Evolutionary conservation across 1,140 invertebrate species (phyloP), one percentile per base, ranked within the genome.

Genomic region (Panonychus citri): DNA sequence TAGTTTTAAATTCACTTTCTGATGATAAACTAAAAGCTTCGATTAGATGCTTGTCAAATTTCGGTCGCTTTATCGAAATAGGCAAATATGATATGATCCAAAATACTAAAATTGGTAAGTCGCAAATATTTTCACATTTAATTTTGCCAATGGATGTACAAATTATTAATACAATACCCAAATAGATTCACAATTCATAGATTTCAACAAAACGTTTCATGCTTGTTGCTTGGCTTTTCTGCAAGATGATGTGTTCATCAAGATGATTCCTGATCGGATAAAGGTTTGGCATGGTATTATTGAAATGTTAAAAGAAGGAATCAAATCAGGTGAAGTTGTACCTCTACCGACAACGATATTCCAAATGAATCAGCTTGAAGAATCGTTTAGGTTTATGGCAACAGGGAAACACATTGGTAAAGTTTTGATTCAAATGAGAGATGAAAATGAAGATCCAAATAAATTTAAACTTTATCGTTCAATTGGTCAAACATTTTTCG

Each of bases 81-180:
- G 93, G 91, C 60, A 97, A 97, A 71, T 87, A 83, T 60, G 91
- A 97, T 73, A n/a, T n/a, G n/a, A n/a, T n/a, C n/a, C n/a, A n/a
- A n/a, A n/a, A n/a, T n/a, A n/a, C n/a, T n/a, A n/a, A n/a, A n/a
- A n/a, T n/a, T n/a, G n/a, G n/a, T n/a, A n/a, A n/a, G n/a, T n/a
- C n/a, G n/a, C n/a, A n/a, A n/a, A n/a, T n/a, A n/a, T n/a, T n/a
- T n/a, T n/a, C n/a, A n/a, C n/a, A n/a, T n/a, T n/a, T n/a, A n/a
- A n/a, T n/a, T n/a, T n/a, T n/a, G n/a, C n/a, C n/a, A n/a, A n/a
- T n/a, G n/a, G n/a, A n/a, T n/a, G n/a, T n/a, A n/a, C n/a, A n/a
- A n/a, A n/a, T n/a, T n/a, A n/a, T n/a, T n/a, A n/a, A n/a, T n/a
- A n/a, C n/a, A n/a, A n/a, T n/a, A n/a, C n/a, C n/a, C 24, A 15